phyloP scores from a whole-genome alignment of 2,888 invertebrate species.

The Chironomus tentans region DNA sequence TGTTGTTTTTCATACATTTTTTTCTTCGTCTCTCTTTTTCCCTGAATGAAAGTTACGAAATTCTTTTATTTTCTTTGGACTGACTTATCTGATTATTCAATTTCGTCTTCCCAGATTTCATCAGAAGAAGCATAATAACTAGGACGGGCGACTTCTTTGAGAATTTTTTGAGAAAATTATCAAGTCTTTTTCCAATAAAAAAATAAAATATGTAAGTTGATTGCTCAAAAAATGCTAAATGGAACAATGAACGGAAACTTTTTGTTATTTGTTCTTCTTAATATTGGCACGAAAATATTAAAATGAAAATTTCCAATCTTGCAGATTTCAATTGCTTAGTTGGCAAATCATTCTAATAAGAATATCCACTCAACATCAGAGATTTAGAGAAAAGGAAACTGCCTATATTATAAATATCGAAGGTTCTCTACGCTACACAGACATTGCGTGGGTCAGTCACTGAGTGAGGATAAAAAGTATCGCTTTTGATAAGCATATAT shows the following conservation, averaged over 20 bases:
- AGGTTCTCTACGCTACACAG: not conserved
- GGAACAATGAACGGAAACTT: constrained; percentile 18
- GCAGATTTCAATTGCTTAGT: constrained; percentile 1
- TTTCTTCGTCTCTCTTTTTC: not conserved
- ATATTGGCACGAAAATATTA: not conserved
- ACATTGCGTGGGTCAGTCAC: not conserved
- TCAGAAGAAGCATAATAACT: not conserved
- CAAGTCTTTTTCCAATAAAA: no score
- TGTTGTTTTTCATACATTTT: not conserved
- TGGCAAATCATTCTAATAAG: constrained; percentile 5
- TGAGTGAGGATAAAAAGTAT: not conserved
- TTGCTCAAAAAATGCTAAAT: not conserved
- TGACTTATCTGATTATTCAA: not conserved
- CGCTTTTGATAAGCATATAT: not conserved
- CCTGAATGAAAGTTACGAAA: not conserved
- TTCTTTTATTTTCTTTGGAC: not conserved
- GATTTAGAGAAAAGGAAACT: not conserved
- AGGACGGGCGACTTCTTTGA: not conserved
- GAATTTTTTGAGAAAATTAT: not conserved
- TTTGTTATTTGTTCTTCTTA: not conserved
- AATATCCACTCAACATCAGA: not conserved
- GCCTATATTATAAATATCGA: not conserved
- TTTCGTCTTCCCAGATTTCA: not conserved
- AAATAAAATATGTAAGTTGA: not conserved
- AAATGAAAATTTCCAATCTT: not conserved